Evolutionary conservation across 2,888 invertebrate genomes (phyloP), one percentile per base, ranked within the genome.

Genomic region (Cheilosia vulpina): DNA sequence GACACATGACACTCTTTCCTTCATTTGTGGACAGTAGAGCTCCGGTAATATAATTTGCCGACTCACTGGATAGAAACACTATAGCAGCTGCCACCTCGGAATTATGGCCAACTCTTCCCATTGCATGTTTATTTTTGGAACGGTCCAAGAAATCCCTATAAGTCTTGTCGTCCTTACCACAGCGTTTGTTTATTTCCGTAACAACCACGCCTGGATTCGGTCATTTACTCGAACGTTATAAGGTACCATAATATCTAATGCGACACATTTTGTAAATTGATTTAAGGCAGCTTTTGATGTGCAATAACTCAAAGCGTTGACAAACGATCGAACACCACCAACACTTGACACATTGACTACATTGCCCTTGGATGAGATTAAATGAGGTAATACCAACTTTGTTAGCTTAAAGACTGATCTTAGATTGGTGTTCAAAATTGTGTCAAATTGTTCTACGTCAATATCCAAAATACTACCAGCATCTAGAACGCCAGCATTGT

Each of bases 271-370:
- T 0, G 99, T 99, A 88, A 99, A 95, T 90, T 98, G 98, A 93
- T 99, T 98, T 13, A 98, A 91, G 3, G 98, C 98, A 27, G 97
- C 94, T 93, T 99, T 99, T 4, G 98, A 97, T 94, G 98, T 96
- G 88, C 95, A 95, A n/a, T n/a, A n/a, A 91, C 97, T 95, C 47
- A 98, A 92, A n/a, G 97, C 95, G 69, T 96, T 96, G 0, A 97
- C 95, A 90, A n/a, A n/a, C n/a, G n/a, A n/a, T n/a, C n/a, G n/a
- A n/a, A n/a, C n/a, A n/a, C n/a, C n/a, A n/a, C n/a, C n/a, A n/a
- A n/a, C n/a, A n/a, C n/a, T n/a, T n/a, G n/a, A n/a, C n/a, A n/a
- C n/a, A n/a, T n/a, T n/a, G n/a, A n/a, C n/a, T n/a, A n/a, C n/a
- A n/a, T n/a, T n/a, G n/a, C n/a, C n/a, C n/a, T n/a, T n/a, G n/a